phyloP scores from a whole-genome alignment of 2,113 vertebrate genomes.

The Neodon shergylaensis region DNA sequence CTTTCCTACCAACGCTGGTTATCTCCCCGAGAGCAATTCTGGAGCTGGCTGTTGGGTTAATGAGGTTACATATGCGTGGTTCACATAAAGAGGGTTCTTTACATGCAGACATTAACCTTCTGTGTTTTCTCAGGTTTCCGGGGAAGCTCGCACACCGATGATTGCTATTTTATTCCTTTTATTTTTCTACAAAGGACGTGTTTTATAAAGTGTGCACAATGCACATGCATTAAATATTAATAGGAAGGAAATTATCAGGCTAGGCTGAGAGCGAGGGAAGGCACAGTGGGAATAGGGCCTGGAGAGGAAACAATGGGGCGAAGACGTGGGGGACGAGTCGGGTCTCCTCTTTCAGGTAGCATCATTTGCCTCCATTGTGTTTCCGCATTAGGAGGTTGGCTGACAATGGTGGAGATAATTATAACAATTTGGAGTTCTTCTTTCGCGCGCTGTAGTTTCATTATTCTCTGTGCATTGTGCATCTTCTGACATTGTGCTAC shows the following conservation, averaged over 20 bases:
- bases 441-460: neutral
- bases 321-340: neutral
- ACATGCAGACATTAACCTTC: neutral
- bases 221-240: slow-evolving; percentile 58
- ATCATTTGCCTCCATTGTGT: slow-evolving; percentile 52
- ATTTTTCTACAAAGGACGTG: slow-evolving; percentile 10
- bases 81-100: neutral
- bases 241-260: slow-evolving; percentile 19
- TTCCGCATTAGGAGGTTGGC: slow-evolving; percentile 45
- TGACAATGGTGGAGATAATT: slow-evolving; percentile 56
- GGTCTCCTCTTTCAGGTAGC: slow-evolving; percentile 2
- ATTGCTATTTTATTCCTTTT: slow-evolving; percentile 51
- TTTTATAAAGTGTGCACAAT: slow-evolving; percentile 46
- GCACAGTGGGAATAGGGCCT: too few relatives aligned
- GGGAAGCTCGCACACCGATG: neutral
- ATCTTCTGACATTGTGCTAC: slow-evolving; percentile 14
- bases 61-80: neutral
- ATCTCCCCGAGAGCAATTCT: neutral
- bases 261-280: neutral
- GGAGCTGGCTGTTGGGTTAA: neutral
- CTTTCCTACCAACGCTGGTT: neutral
- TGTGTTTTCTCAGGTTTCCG: neutral
- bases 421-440: slow-evolving; percentile 45
- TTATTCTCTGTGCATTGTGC: slow-evolving; percentile 20
- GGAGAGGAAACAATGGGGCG: neutral